Evolutionary conservation across 2,113 vertebrate genomes (phyloP).

Genomic region (Penelope pileata): DNA sequence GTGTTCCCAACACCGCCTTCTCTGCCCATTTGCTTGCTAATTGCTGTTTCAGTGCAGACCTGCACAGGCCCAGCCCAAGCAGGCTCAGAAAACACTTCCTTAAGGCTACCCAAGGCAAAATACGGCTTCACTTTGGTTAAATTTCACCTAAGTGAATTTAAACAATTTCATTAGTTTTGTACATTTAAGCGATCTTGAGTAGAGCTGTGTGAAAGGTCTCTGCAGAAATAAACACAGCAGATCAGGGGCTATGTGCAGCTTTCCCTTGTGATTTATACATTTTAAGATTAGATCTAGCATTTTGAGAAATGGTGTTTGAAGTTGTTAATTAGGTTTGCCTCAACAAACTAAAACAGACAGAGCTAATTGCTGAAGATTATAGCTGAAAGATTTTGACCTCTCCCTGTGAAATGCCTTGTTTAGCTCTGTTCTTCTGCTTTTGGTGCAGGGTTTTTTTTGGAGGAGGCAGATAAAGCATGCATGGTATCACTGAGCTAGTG

Average conservation of each 20-base stretch:
- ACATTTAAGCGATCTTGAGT: background rate
- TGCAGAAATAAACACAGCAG: background rate
- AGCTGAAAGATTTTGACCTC: background rate
- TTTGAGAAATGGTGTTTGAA: conserved; percentile 10
- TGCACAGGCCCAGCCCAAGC: background rate
- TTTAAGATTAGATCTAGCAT: conserved; percentile 9
- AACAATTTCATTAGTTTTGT: background rate
- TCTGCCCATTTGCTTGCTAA: background rate
- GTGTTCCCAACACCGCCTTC: background rate
- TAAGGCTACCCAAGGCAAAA: background rate
- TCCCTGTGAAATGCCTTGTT: background rate
- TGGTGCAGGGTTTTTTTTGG: background rate
- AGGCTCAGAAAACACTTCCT: background rate
- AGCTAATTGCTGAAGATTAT: conserved; percentile 13
- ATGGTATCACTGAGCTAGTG: fast-evolving
- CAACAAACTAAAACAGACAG: background rate
- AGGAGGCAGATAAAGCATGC: background rate
- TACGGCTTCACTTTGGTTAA: background rate
- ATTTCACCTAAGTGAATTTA: background rate
- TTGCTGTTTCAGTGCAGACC: background rate
- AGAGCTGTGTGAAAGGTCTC: background rate
- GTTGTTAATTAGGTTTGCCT: conserved; percentile 16
- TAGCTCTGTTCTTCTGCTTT: background rate
- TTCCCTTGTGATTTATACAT: background rate
- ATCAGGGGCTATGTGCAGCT: background rate